Evolutionary conservation across 2,113 vertebrate genomes (phyloP), one percentile per base, ranked within the genome.

Genomic region (Zonotrichia leucophrys): DNA sequence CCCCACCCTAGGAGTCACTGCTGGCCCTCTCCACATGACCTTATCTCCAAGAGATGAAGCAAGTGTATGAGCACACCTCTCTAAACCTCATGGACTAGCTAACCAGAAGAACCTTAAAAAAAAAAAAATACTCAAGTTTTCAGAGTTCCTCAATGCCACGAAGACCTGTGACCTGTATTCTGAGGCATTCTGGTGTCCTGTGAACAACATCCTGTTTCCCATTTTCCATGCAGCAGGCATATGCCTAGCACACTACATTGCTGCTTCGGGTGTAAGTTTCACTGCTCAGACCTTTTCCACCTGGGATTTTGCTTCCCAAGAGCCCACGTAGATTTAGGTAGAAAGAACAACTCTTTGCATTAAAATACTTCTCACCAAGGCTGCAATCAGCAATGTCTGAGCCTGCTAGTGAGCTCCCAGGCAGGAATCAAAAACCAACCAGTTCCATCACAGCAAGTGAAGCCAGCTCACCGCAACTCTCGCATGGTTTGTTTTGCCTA

Each of bases 201-300:
- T 0, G 0, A 70, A 82, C 9, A 4, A 23, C 0, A 0, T 21
- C 22, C 22, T 62, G 44, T 30, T 41, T 39, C 9, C n/a, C 9
- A 0, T 50, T 62, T 31, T 27, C 37, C 66, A 14, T 1, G 30
- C 33, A 62, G 35, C 33, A 37, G 11, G 27, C 31, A 39, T 44
- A 62, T 53, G 18, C 25, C 44, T 39, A 80, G 24, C 39, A 75
- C 24, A 12, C 13, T 19, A 35, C 20, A 2, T 3, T 13, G 30
- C 63, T 60, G 72, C 63, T 60, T 83, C 41, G 12, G 21, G 35
- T 46, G 16, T 2, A 23, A 33, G 14, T 74, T 15, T 66, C 53
- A 37, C 68, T 53, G 27, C 53, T 76, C 74, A 47, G 44, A 47
- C 46, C 35, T 72, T 55, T 81, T 46, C 30, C 42, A 17, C 10